phyloP scores from a whole-genome alignment of 2,797 vertebrate genomes.

The Sebastes melanostomus region DNA sequence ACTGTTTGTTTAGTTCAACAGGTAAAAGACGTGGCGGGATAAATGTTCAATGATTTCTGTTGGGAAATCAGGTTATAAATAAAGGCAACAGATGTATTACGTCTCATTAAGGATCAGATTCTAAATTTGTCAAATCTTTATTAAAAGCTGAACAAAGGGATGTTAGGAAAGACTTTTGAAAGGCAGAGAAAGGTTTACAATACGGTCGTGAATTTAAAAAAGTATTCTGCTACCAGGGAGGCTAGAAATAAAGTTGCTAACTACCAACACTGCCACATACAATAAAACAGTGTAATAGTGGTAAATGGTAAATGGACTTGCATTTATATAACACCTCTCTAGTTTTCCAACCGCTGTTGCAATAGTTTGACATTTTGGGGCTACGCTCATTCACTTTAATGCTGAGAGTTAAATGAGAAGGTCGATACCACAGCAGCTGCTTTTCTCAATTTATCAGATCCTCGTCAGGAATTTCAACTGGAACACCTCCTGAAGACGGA shows the following conservation, averaged over 20 bases:
- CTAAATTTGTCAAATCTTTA: conserved; percentile 17
- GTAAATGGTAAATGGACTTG: no score
- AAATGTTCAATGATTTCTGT: conserved; percentile 37
- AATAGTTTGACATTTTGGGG: neutral
- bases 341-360: no score
- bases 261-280: neutral
- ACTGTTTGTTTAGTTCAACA: conserved; percentile 52
- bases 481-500: no score
- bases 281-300: neutral
- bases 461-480: no score
- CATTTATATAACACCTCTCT: no score
- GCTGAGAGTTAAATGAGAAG: neutral
- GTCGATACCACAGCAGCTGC: neutral
- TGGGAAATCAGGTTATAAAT: conserved; percentile 45
- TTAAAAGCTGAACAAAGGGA: conserved; percentile 22
- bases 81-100: conserved; percentile 24
- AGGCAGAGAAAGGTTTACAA: conserved; percentile 5
- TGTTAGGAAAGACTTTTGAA: conserved; percentile 25
- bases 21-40: conserved; percentile 40
- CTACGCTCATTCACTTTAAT: neutral
- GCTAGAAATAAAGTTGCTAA: neutral
- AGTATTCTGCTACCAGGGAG: neutral
- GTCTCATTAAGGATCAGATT: conserved; percentile 7
- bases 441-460: neutral
- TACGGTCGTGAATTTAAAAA: neutral